These are phyloP conservation scores for Pteromalus puparum DNA, from an alignment of 1,140 invertebrate species.

Conservation along the genomic window DNA sequence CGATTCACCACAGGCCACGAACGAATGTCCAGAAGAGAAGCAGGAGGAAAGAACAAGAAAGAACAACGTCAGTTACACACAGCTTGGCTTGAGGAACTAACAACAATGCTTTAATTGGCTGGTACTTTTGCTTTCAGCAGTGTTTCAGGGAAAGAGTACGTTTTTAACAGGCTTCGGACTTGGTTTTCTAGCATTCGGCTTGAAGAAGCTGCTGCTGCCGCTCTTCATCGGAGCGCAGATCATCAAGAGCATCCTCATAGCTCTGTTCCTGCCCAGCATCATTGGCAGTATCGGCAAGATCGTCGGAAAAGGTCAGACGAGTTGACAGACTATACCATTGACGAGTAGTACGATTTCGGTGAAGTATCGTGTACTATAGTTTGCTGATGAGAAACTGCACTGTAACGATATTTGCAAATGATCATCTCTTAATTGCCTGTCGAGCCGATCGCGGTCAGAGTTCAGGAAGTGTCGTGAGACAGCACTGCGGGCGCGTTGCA, in stretches of 20 bases:
- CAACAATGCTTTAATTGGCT: constrained; percentile 70
- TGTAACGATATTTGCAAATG: too few relatives aligned
- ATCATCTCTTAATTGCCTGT: too few relatives aligned
- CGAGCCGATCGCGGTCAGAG: too few relatives aligned
- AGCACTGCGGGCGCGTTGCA: too few relatives aligned
- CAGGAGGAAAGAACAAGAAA: background rate
- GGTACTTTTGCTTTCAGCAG: constrained; percentile 75
- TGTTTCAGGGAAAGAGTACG: constrained; percentile 77
- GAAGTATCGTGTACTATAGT: too few relatives aligned
- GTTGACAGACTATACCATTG: too few relatives aligned
- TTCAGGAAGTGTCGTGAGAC: too few relatives aligned
- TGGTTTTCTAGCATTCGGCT: constrained; percentile 84
- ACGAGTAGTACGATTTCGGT: too few relatives aligned
- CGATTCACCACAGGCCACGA: background rate
- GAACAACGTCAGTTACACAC: constrained; percentile 17
- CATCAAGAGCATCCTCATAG: constrained; percentile 86
- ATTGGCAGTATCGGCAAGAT: constrained; percentile 88
- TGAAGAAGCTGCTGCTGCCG: constrained; percentile 88
- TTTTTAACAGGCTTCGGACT: constrained; percentile 83
- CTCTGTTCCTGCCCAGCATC: constrained; percentile 88
- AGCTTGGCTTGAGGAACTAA: constrained; percentile 71
- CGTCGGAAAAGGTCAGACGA: constrained; percentile 83
- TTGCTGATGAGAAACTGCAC: too few relatives aligned
- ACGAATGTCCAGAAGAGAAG: background rate
- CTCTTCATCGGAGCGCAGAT: constrained; percentile 86